A percentile compares a stretch with the other conserved stretches of the same genome.
phyloP scores from a whole-genome alignment of 2,888 invertebrate genomes.

The Rhingia campestris region DNA sequence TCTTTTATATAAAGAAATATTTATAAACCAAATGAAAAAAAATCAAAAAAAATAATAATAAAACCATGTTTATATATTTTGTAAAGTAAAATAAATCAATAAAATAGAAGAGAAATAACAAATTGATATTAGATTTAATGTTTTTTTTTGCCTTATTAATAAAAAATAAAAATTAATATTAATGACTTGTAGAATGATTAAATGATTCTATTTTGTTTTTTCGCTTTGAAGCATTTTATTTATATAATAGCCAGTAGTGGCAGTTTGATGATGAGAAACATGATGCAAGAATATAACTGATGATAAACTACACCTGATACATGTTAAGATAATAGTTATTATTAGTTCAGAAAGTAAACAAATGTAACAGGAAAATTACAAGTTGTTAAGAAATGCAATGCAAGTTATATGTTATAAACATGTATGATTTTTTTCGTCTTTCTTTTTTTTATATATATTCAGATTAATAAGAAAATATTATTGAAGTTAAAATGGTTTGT shows the following conservation, averaged over 20 bases:
- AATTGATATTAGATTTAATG: slow-evolving; percentile 49
- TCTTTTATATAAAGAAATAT: too few species aligned
- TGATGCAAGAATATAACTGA: slow-evolving; percentile 54
- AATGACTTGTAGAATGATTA: slow-evolving; percentile 13
- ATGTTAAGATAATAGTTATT: slow-evolving; percentile 29
- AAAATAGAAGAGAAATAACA: slow-evolving; percentile 11
- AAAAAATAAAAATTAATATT: slow-evolving; percentile 8
- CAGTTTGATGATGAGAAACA: slow-evolving; percentile 39
- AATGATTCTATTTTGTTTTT: slow-evolving; percentile 22
- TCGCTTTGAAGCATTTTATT: slow-evolving; percentile 16
- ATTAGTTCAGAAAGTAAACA: slow-evolving; percentile 6
- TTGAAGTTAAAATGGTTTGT: slow-evolving; percentile 16
- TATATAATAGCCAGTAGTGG: slow-evolving; percentile 14
- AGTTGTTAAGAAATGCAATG: slow-evolving; percentile 56
- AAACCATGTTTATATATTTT: background rate
- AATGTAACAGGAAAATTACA: slow-evolving; percentile 24
- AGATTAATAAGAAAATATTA: slow-evolving; percentile 36
- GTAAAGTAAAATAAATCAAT: slow-evolving; percentile 3
- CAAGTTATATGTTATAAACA: slow-evolving; percentile 50
- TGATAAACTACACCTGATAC: slow-evolving; percentile 52
- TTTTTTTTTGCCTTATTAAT: slow-evolving; percentile 6
- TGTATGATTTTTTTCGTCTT: slow-evolving; percentile 32
- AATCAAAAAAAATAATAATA: background rate
- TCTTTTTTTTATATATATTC: slow-evolving; percentile 27
- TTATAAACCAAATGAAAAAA: too few species aligned